Base-by-base conservation (phyloP, 2,113 vertebrate species). In the Tringa solitaria region DNA sequence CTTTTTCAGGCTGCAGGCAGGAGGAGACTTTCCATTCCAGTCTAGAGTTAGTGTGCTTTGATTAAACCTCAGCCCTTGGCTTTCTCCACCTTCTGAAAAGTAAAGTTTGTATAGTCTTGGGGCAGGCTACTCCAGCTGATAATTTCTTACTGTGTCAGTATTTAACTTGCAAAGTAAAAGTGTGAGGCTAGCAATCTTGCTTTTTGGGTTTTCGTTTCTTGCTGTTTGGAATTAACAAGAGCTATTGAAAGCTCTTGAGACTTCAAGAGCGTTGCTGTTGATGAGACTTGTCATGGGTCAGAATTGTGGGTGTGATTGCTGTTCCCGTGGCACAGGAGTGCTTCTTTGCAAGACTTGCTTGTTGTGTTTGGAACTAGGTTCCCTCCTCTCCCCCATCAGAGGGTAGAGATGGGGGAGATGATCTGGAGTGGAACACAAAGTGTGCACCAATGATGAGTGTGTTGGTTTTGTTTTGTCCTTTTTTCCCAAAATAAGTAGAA, bases 281-380 rank as follows among this genome's bases (percentile, higher is more conserved):
- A 15, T 75, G 41, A 27, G 57, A 30, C 26, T 39, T 46, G 10
- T 35, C 27, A 14, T 1, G n/a, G 26, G 12, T 54, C 56, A 30
- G 74, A 65, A 22, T 8, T 30, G 11, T 24, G 14, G 59, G 37
- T 30, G 28, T 11, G 39, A 30, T 46, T 27, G 23, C 30, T 10
- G 2, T 35, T 33, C 8, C n/a, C 17, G 20, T 51, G 61, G 30
- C 20, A 26, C 3, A 1, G 39, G 33, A 61, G 13, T 0, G 0
- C 24, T 79, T 72, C 35, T 67, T 68, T 64, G 24, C 4, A 6
- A 53, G 67, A 51, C 4, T 14, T n/a, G 19, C 12, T 9, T 61
- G 69, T 89, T 81, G 43, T 45, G 21, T 61, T n/a, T 46, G 48
- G 24, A 80, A 69, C 37, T 28, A 54, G 54, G 18, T 74, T 89